Percentiles rank a stretch among this genome's conserved stretches.
phyloP scores from a whole-genome alignment of 2,888 invertebrate species.

The Philonicus albiceps region DNA sequence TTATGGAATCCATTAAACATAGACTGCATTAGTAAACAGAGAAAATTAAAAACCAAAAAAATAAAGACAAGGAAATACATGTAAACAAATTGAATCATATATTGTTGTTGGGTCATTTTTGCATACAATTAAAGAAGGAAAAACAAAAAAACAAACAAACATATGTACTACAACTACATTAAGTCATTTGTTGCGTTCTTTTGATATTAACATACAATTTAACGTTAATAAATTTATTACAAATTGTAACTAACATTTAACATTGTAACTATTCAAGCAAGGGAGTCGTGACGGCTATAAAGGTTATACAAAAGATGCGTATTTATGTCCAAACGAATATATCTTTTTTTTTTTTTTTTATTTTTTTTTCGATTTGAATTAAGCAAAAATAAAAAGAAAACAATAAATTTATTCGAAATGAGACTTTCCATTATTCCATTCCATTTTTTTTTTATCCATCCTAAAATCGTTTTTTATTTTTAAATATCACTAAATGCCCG shows the following conservation, averaged over 20 bases:
- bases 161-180: neutral
- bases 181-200: constrained; percentile 29
- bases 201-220: neutral
- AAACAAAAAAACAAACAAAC: neutral
- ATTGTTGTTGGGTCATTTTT: constrained; percentile 27
- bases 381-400: constrained; percentile 10
- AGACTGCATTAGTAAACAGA: neutral
- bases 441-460: neutral
- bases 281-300: neutral
- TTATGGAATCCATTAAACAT: neutral
- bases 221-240: constrained; percentile 6
- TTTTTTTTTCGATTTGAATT: neutral
- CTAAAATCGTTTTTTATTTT: too few species aligned
- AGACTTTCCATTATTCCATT: too few species aligned
- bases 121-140: constrained; percentile 7
- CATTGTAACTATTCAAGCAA: constrained; percentile 19
- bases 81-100: constrained; percentile 12
- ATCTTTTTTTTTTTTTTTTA: neutral
- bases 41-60: neutral
- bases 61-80: neutral
- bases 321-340: neutral
- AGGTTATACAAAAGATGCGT: neutral
- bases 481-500: too few species aligned
- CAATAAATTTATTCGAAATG: constrained; percentile 25
- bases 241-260: constrained; percentile 13